These are phyloP conservation scores for Epinotia brunnichana DNA, from an alignment of 2,888 invertebrate species.

Conservation along the genomic window DNA sequence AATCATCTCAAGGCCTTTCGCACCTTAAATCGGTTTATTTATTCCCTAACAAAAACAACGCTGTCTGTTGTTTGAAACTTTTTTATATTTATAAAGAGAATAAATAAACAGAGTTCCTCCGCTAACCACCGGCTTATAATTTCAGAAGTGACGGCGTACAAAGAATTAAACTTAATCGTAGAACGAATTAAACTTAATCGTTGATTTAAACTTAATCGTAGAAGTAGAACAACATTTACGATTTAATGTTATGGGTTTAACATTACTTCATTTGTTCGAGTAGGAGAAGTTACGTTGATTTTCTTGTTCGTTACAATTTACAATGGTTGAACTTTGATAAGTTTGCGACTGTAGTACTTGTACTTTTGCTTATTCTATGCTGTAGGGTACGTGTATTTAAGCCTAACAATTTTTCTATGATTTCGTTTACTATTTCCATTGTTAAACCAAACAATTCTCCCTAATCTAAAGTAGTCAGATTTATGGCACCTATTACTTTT, in stretches of 20 bases:
- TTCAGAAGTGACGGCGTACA: slow-evolving; percentile 45
- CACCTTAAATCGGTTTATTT: slow-evolving; percentile 49
- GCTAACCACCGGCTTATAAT: slow-evolving; percentile 46
- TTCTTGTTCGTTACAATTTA: too few relatives aligned
- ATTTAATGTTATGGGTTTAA: slow-evolving; percentile 10
- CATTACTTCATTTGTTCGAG: background rate
- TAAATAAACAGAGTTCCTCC: slow-evolving; percentile 49
- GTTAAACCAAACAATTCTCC: background rate
- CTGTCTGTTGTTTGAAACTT: slow-evolving; percentile 36
- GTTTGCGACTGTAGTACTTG: background rate
- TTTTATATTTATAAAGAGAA: slow-evolving; percentile 48
- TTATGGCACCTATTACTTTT: too few relatives aligned
- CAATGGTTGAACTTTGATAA: background rate
- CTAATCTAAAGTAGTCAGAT: too few relatives aligned
- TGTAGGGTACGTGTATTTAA: too few relatives aligned
- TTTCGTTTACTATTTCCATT: background rate
- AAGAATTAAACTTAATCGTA: slow-evolving; percentile 17
- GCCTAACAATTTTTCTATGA: too few relatives aligned
- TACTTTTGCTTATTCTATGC: too few relatives aligned
- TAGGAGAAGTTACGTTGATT: background rate
- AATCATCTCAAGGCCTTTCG: slow-evolving; percentile 37
- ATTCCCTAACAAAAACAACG: slow-evolving; percentile 41
- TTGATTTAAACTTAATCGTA: slow-evolving; percentile 10
- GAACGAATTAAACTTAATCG: slow-evolving; percentile 1
- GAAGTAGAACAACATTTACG: background rate